Base-by-base conservation (phyloP, 2,888 invertebrate genomes). In the Tachina lurida region DNA sequence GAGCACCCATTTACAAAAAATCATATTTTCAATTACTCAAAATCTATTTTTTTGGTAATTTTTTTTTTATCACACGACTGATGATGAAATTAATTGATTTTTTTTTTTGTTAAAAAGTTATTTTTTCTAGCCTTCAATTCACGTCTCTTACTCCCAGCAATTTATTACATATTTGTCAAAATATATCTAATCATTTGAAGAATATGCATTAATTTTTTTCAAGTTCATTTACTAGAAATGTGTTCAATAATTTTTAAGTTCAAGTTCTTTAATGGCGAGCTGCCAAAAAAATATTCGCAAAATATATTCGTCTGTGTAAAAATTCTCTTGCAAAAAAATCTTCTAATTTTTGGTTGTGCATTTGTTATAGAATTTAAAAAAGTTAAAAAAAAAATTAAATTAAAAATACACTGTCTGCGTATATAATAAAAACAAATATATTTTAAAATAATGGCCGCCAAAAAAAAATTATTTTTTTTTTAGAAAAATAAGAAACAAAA, bases 161-260 rank as follows among this genome's bases (percentile, higher is more conserved):
- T 43, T 13, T 17, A 19, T 63, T 19, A 45, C n/a, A 13, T 19
- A 12, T 62, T 43, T 45, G 1, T 45, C 19, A 63, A 43, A 19
- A 65, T 65, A 43, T 22, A 58, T 62, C 4, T 65, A 65, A 60
- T 68, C 31, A 19, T 67, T 65, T 76, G 45, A 17, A 45, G 22
- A 52, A 41, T 17, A 58, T 58, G 58, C 15, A 58, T 56, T 47
- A 60, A 15, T 15, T 52, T 0, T 74, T 75, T 75, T 78, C 78
- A 78, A 84, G 73, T 60, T 78, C 81, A 81, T 81, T 60, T 62
- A 54, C 81, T 73, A 79, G 65, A 81, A 75, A 81, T 60, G n/a
- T 19, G 52, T 62, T 62, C 13, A 60, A 62, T 31, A 54, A 65
- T 39, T 62, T 17, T 8, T 75, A 75, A 83, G 82, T 83, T 83